These are phyloP conservation scores for Rhabdomys dilectus DNA, from an alignment of 2,113 vertebrate species.

Conservation along the genomic window DNA sequence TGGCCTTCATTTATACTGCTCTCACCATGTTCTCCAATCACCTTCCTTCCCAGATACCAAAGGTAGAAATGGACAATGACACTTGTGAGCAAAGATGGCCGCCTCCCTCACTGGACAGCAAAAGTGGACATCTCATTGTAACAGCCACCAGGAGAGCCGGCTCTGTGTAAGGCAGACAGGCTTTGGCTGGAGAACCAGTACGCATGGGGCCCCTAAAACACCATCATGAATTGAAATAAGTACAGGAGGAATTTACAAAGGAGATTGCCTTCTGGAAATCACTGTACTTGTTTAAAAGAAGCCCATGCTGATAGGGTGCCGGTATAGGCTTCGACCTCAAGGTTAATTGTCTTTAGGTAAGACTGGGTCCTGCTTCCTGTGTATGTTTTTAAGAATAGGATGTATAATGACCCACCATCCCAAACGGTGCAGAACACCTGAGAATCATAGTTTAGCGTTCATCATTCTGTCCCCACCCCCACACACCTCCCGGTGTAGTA, in stretches of 20 bases:
- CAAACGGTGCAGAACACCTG: conserved; percentile 10
- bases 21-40: not conserved
- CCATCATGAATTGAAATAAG: not conserved
- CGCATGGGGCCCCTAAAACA: not conserved
- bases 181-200: not conserved
- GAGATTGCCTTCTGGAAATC: conserved; percentile 32
- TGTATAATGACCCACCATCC: not conserved
- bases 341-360: conserved; percentile 38
- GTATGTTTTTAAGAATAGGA: conserved; percentile 3
- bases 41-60: not conserved
- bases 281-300: conserved; percentile 21
- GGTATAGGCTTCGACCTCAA: not conserved
- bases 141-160: not conserved
- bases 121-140: not conserved
- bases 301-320: conserved; percentile 23
- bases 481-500: not conserved
- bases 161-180: not conserved
- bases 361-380: not conserved
- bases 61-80: not conserved
- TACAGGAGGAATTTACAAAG: conserved; percentile 15
- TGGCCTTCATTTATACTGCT: not conserved
- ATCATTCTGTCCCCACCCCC: not conserved
- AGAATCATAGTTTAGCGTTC: not conserved
- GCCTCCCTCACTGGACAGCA: not conserved
- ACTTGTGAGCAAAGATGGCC: not conserved